Evolutionary conservation across 1,140 invertebrate species (phyloP).

Genomic region (Ganaspis sp.): DNA sequence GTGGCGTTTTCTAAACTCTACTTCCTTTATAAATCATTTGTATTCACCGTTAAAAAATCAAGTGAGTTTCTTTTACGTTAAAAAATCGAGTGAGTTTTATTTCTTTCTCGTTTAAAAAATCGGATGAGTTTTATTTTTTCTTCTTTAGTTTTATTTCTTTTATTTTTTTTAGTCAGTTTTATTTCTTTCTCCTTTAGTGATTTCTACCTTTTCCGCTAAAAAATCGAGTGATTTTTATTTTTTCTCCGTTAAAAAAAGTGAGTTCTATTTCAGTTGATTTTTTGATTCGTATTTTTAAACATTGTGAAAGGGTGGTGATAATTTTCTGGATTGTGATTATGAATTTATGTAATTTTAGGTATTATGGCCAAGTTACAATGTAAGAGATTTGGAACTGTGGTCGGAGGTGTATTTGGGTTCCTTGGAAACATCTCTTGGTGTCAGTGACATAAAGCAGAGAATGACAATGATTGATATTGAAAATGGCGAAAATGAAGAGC

Average conservation of each 20-base stretch:
- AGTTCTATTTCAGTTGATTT: too few relatives aligned
- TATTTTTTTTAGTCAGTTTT: not conserved
- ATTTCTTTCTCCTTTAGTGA: not conserved
- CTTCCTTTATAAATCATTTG: constrained; percentile 90
- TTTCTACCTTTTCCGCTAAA: not conserved
- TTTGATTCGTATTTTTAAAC: too few relatives aligned
- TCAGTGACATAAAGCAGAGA: constrained; percentile 67
- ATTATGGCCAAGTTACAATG: constrained; percentile 90
- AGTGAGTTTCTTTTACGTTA: constrained; percentile 56
- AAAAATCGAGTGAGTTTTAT: not conserved
- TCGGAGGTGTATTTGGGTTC: constrained; percentile 88
- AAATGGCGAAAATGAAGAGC: constrained; percentile 69
- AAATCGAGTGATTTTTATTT: not conserved
- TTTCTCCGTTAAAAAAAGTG: not conserved
- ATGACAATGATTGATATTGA: constrained; percentile 72
- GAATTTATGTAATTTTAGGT: too few relatives aligned
- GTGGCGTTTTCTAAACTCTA: constrained; percentile 89
- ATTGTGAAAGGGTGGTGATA: too few relatives aligned
- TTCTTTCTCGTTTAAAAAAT: not conserved
- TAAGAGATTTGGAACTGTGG: constrained; percentile 90
- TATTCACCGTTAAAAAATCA: constrained; percentile 80
- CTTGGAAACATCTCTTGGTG: constrained; percentile 72
- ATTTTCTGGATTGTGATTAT: too few relatives aligned
- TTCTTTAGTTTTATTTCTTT: not conserved
- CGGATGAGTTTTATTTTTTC: not conserved